Conservation (phyloP, 1,140 invertebrate species). For the Leptinotarsa defecta region DNA sequence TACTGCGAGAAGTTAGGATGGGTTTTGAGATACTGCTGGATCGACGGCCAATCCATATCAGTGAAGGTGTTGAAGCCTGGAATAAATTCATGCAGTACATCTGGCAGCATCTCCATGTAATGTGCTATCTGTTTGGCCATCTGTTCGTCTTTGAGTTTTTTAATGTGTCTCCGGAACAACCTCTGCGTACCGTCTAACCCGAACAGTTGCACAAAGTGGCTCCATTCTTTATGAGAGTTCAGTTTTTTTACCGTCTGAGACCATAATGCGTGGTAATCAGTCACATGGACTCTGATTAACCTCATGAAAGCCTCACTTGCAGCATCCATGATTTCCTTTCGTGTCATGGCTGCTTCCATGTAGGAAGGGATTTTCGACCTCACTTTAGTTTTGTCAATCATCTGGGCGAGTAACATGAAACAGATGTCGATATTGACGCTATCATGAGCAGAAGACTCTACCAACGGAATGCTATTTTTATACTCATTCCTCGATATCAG, state of each 20-base stretch:
- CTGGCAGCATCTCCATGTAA: constrained; percentile 80
- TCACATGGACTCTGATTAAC: constrained; percentile 80
- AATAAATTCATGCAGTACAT: constrained; percentile 80
- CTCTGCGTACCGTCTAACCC: constrained; percentile 81
- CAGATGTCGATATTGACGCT: constrained; percentile 96
- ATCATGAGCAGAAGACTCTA: constrained; percentile 95
- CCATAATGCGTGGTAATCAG: constrained; percentile 86
- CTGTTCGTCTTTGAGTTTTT: constrained; percentile 85
- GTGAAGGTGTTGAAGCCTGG: constrained; percentile 77
- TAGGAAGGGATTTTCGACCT: constrained; percentile 75
- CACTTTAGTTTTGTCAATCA: constrained; percentile 79
- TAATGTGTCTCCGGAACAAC: constrained; percentile 81
- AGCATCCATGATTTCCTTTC: constrained; percentile 87
- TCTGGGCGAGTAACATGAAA: constrained; percentile 89
- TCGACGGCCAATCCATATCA: constrained; percentile 85
- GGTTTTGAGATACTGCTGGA: constrained; percentile 80
- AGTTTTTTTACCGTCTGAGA: constrained; percentile 84
- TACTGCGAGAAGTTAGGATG: constrained; percentile 89
- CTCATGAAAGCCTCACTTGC: constrained; percentile 86
- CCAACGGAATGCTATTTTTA: constrained; percentile 82
- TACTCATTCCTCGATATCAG: constrained; percentile 90
- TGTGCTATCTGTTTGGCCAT: constrained; percentile 78
- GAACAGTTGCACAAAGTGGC: constrained; percentile 90
- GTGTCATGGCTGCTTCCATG: constrained; percentile 80
- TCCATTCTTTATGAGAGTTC: constrained; percentile 84